A percentile compares a stretch with the other conserved stretches of the same genome.
Evolutionary conservation across 2,797 vertebrate species (phyloP).

Genomic region (Tragopan temminckii): DNA sequence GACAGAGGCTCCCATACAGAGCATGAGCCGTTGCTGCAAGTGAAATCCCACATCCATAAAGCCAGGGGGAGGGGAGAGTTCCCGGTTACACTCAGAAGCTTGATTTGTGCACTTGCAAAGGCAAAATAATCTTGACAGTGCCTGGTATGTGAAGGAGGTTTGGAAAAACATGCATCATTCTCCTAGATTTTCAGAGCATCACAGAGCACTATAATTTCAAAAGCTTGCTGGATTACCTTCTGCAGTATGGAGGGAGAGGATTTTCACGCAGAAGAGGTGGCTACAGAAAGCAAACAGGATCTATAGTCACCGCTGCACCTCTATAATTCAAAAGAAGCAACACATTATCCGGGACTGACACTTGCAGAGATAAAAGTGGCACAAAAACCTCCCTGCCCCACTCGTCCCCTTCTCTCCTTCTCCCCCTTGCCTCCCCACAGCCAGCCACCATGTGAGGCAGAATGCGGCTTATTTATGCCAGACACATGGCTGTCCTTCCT

Average conservation of each 20-base stretch:
- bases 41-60: not conserved
- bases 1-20: not conserved
- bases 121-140: not conserved
- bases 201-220: not conserved
- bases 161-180: not conserved
- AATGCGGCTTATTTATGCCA: not conserved
- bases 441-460: not conserved
- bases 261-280: not conserved
- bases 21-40: not conserved
- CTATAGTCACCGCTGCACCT: not conserved
- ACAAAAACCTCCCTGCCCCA: not conserved
- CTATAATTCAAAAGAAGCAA: not conserved
- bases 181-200: fast-evolving
- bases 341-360: not conserved
- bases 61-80: not conserved
- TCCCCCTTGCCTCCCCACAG: not conserved
- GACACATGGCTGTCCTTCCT: not conserved
- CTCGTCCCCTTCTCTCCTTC: fast-evolving
- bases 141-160: not conserved
- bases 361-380: not conserved
- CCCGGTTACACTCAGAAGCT: not conserved
- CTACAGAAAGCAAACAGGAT: not conserved
- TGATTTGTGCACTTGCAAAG: not conserved
- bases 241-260: fast-evolving
- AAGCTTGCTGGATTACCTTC: not conserved